Evolutionary conservation across 2,113 vertebrate genomes (phyloP).

Genomic region (Motacilla tschutschensis): DNA sequence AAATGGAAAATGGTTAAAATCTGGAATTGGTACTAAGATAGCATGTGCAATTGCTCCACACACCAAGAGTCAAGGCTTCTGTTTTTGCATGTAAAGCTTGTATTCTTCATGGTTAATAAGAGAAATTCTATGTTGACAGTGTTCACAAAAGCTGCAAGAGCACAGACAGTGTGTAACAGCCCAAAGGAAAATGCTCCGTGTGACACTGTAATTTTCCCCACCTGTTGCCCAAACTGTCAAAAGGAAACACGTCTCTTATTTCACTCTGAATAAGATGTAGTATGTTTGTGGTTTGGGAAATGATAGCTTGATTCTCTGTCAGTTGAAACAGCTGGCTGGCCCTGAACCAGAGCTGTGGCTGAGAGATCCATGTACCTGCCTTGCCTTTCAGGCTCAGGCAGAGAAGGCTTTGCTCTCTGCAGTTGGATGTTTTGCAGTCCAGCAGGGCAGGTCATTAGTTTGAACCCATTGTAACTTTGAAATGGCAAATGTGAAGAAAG

Average conservation of each 20-base stretch:
- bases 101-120: neutral
- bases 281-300: conserved; percentile 36
- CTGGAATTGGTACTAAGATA: neutral
- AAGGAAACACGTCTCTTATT: conserved; percentile 12
- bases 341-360: neutral
- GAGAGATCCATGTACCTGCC: neutral
- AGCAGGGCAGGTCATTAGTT: neutral
- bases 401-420: neutral
- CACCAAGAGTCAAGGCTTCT: neutral
- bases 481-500: neutral
- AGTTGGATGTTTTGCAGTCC: neutral
- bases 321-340: conserved; percentile 36
- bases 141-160: neutral
- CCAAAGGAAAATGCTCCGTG: neutral
- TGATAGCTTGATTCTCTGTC: neutral
- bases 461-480: neutral
- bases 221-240: conserved; percentile 40
- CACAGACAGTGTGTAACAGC: neutral
- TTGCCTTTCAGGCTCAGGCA: neutral
- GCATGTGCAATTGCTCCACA: neutral
- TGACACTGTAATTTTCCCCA: neutral
- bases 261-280: conserved; percentile 22
- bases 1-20: neutral
- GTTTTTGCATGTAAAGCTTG: neutral
- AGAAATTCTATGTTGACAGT: neutral